Percentiles rank a stretch among this genome's conserved stretches.
Conservation (phyloP, 2,888 invertebrate species). For the Pterostichus niger region DNA sequence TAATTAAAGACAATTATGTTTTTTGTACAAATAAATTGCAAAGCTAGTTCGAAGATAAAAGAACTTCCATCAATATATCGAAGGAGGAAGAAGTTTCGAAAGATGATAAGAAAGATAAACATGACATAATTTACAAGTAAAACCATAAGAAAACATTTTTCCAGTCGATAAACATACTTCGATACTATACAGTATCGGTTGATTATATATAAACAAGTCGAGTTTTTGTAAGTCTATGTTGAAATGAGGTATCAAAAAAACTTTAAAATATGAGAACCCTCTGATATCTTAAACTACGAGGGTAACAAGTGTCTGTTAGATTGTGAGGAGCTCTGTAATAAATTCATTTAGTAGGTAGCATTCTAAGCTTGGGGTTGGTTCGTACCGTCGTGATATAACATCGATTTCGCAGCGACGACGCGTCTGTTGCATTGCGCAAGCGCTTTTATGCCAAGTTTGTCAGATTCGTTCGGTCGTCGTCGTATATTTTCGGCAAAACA, state of each 20-base stretch:
- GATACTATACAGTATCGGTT: conserved; percentile 1
- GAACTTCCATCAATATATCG: background rate
- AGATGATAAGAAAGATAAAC: conserved; percentile 33
- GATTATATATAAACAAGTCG: conserved; percentile 50
- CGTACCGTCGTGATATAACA: conserved; percentile 51
- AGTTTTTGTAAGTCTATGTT: conserved; percentile 28
- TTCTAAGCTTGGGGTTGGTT: conserved; percentile 14
- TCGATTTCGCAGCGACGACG: conserved; percentile 37
- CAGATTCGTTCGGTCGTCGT: conserved; percentile 7
- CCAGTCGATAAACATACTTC: conserved; percentile 21
- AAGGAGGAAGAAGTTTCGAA: background rate
- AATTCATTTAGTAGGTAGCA: background rate
- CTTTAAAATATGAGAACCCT: conserved; percentile 41
- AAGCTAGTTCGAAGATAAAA: background rate
- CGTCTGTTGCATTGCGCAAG: conserved; percentile 54
- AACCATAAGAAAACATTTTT: conserved; percentile 12
- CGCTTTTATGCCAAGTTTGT: background rate
- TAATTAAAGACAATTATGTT: too few relatives aligned
- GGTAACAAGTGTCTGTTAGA: conserved; percentile 57
- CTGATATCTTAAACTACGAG: conserved; percentile 57
- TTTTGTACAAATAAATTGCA: background rate
- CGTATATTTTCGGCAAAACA: conserved; percentile 6
- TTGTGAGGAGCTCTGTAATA: background rate
- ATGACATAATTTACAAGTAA: conserved; percentile 16
- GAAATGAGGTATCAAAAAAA: conserved; percentile 49